phyloP scores from a whole-genome alignment of 2,888 invertebrate genomes.

The Nemotelus nigrinus region DNA sequence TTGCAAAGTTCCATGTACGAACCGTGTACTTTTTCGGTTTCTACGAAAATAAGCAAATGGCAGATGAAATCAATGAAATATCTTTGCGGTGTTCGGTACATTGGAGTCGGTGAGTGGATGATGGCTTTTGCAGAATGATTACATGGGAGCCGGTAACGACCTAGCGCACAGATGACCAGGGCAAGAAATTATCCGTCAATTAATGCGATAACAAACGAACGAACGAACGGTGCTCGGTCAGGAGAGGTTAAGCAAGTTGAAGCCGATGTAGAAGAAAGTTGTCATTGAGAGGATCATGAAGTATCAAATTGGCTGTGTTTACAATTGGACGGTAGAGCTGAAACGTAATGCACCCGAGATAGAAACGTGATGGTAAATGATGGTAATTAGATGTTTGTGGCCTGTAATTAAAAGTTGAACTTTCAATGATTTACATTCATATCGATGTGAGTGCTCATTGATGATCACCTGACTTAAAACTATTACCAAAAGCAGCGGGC shows the following conservation, averaged over 20 bases:
- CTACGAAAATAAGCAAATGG: slow-evolving; percentile 20
- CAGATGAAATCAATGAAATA: background rate
- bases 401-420: no score
- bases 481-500: no score
- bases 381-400: no score
- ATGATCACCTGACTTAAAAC: no score
- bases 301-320: background rate
- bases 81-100: slow-evolving; percentile 1
- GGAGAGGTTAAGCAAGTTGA: background rate
- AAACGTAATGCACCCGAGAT: no score
- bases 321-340: no score
- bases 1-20: slow-evolving; percentile 19
- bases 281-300: background rate
- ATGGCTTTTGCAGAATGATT: slow-evolving; percentile 7
- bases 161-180: slow-evolving; percentile 7
- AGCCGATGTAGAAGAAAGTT: slow-evolving; percentile 15
- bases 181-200: slow-evolving; percentile 31
- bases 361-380: no score
- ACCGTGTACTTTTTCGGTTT: slow-evolving; percentile 1
- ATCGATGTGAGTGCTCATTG: no score
- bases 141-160: slow-evolving; percentile 20
- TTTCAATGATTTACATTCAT: no score
- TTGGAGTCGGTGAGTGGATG: background rate
- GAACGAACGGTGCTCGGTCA: background rate
- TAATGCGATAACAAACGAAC: slow-evolving; percentile 19